Conservation (phyloP, 1,140 invertebrate genomes). For the Leptestheria dahalacensis region DNA sequence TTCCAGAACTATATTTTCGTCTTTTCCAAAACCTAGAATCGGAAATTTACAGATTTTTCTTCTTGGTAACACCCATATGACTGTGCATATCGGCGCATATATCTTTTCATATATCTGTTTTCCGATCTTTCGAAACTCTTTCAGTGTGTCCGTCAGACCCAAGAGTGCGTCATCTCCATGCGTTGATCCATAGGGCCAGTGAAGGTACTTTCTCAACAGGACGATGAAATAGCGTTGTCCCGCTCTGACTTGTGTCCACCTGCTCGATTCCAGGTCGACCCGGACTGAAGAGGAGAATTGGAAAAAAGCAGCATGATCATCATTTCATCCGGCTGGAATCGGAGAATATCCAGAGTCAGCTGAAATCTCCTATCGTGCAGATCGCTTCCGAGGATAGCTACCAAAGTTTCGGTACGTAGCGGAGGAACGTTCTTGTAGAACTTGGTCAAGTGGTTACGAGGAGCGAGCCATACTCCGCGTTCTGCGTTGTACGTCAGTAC, state of each 20-base stretch:
- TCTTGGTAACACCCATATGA: too few species aligned
- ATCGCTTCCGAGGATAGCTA: background rate
- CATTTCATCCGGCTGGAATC: background rate
- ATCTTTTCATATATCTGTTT: background rate
- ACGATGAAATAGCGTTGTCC: background rate
- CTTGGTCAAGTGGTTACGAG: background rate
- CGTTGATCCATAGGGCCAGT: background rate
- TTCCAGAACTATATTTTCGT: too few species aligned
- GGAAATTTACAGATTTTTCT: too few species aligned
- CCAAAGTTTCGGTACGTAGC: background rate
- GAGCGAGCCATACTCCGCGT: background rate
- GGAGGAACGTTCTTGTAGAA: background rate
- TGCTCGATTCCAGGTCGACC: background rate
- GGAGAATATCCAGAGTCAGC: background rate
- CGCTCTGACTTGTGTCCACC: background rate
- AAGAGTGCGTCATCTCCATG: background rate
- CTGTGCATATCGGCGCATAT: background rate
- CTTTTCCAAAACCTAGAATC: too few species aligned
- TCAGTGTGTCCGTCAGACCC: background rate
- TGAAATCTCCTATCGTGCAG: background rate
- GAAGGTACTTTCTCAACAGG: background rate
- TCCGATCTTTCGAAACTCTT: background rate
- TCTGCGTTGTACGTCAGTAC: background rate
- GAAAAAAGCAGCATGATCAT: background rate
- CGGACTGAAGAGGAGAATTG: background rate